phyloP scores from a whole-genome alignment of 2,888 invertebrate genomes.

The Ichneumoninae sp. region DNA sequence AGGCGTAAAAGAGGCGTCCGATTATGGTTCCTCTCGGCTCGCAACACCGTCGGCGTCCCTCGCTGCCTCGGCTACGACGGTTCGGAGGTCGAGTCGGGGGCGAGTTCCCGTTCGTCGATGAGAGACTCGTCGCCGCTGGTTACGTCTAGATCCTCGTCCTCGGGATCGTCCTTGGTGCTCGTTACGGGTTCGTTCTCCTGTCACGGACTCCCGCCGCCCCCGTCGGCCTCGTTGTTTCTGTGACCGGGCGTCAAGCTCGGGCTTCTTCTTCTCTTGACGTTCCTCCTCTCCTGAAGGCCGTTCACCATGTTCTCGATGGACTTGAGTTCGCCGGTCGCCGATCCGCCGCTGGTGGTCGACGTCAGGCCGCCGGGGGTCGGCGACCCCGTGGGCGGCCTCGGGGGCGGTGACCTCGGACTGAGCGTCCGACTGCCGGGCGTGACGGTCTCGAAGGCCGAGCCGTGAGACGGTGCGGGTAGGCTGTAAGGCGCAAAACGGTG shows the following conservation, averaged over 20 bases:
- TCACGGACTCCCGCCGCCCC: slow-evolving; percentile 83
- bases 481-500: slow-evolving; percentile 96
- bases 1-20: too few relatives aligned
- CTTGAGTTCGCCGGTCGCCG: slow-evolving; percentile 93
- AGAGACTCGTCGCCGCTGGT: slow-evolving; percentile 70
- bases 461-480: slow-evolving; percentile 90
- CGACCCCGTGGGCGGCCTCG: slow-evolving; percentile 86
- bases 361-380: slow-evolving; percentile 84
- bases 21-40: too few relatives aligned
- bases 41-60: background rate
- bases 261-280: slow-evolving; percentile 88
- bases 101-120: slow-evolving; percentile 70
- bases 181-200: slow-evolving; percentile 82
- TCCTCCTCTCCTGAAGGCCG: slow-evolving; percentile 93
- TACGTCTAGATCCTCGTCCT: slow-evolving; percentile 70
- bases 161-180: slow-evolving; percentile 77
- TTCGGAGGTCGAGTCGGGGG: slow-evolving; percentile 83
- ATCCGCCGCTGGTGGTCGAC: slow-evolving; percentile 80
- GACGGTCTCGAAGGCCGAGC: slow-evolving; percentile 95
- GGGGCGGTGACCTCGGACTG: slow-evolving; percentile 87
- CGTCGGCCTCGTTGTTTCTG: slow-evolving; percentile 79
- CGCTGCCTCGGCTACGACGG: slow-evolving; percentile 80
- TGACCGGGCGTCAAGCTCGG: slow-evolving; percentile 79
- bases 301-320: slow-evolving; percentile 99
- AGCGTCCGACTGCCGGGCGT: slow-evolving; percentile 90